These are phyloP conservation scores for Helicoverpa zea DNA, from an alignment of 1,140 invertebrate genomes.

Conservation along the genomic window DNA sequence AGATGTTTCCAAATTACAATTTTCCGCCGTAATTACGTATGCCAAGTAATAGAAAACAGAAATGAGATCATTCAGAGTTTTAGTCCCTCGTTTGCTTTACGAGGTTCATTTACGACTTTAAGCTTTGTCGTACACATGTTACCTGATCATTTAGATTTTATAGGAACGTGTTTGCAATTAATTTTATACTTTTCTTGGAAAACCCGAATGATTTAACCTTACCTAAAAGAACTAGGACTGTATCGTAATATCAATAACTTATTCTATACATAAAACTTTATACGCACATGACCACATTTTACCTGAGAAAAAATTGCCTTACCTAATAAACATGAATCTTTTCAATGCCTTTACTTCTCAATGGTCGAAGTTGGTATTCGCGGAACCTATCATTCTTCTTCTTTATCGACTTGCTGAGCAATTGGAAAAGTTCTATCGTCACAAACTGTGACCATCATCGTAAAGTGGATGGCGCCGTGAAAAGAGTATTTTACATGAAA, in stretches of 20 bases:
- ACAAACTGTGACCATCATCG: constrained; percentile 8
- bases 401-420: constrained; percentile 14
- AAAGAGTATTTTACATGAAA: constrained; percentile 12
- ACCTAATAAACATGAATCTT: neutral
- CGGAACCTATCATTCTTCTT: constrained; percentile 10
- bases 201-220: too few species aligned
- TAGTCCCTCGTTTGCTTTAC: constrained; percentile 18
- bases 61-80: neutral
- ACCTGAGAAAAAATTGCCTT: neutral
- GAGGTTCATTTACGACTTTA: neutral
- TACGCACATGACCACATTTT: neutral
- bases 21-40: neutral
- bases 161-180: neutral
- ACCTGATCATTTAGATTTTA: constrained; percentile 9
- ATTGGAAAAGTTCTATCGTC: constrained; percentile 20
- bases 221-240: too few species aligned
- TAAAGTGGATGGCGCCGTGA: neutral
- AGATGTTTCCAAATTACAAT: neutral
- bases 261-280: neutral
- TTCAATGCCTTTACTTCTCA: constrained; percentile 1
- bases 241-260: too few species aligned
- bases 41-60: neutral
- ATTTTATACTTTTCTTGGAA: too few species aligned
- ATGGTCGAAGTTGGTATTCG: neutral
- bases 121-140: neutral